These are phyloP conservation scores for Napeogenes sylphis DNA, from an alignment of 2,888 invertebrate genomes.

Conservation along the genomic window DNA sequence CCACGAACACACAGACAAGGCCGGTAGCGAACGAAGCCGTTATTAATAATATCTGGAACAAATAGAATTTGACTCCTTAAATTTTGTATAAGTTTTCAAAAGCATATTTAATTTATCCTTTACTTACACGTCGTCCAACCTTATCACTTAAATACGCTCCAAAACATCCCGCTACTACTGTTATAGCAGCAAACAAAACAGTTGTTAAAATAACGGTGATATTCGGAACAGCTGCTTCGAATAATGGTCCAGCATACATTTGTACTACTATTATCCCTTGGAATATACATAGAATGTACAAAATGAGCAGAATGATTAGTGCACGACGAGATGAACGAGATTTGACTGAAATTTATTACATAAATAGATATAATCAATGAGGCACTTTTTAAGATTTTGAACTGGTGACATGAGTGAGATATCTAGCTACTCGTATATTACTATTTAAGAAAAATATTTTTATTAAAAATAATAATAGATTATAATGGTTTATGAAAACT, in stretches of 20 bases:
- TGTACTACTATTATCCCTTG: slow-evolving; percentile 58
- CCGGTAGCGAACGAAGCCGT: slow-evolving; percentile 36
- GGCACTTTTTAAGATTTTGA: slow-evolving; percentile 15
- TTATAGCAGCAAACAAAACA: slow-evolving; percentile 45
- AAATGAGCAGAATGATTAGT: slow-evolving; percentile 38
- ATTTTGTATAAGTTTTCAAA: neutral
- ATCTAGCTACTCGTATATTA: no score
- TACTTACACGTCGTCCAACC: slow-evolving; percentile 53
- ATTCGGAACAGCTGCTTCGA: slow-evolving; percentile 49
- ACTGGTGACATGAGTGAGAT: no score
- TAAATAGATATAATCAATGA: slow-evolving; percentile 12
- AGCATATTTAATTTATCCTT: neutral
- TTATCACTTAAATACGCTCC: slow-evolving; percentile 54
- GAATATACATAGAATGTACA: slow-evolving; percentile 48
- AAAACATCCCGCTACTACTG: slow-evolving; percentile 42
- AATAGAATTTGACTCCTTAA: neutral
- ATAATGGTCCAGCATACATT: slow-evolving; percentile 58
- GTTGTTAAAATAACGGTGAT: slow-evolving; percentile 52
- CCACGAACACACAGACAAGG: slow-evolving; percentile 34
- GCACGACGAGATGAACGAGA: slow-evolving; percentile 51
- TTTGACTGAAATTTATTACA: slow-evolving; percentile 45
- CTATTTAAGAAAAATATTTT: no score
- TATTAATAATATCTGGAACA: slow-evolving; percentile 36
- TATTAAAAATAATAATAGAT: no score
- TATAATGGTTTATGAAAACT: no score